Conservation (phyloP, 2,888 invertebrate genomes). For the Caenorhabditis angaria region DNA sequence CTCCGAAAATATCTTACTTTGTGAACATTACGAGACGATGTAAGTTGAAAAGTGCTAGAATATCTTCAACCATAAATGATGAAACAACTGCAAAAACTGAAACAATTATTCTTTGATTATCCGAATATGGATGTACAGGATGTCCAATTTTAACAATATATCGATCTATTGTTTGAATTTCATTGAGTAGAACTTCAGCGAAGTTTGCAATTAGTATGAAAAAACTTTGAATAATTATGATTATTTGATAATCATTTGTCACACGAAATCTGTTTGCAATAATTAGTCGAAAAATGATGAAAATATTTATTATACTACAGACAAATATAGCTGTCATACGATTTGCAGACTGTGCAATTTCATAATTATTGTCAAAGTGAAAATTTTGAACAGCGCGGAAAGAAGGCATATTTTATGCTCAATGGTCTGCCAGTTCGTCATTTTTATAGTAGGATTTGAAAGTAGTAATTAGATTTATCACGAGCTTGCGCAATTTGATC, state of each 20-base stretch:
- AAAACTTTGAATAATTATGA: conserved; percentile 15
- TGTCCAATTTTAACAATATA: conserved; percentile 23
- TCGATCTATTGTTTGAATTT: conserved; percentile 21
- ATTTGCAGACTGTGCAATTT: conserved; percentile 16
- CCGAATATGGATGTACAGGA: conserved; percentile 20
- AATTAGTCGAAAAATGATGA: conserved; percentile 7
- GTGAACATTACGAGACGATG: conserved; percentile 18
- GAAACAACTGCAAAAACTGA: background rate
- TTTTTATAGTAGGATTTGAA: background rate
- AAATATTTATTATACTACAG: conserved; percentile 13
- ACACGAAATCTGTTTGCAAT: conserved; percentile 9
- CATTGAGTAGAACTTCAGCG: conserved; percentile 17
- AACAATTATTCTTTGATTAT: conserved; percentile 10
- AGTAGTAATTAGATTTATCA: background rate
- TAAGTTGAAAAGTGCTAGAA: conserved; percentile 26
- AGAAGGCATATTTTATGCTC: no score
- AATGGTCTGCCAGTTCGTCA: background rate
- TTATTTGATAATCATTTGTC: conserved; percentile 22
- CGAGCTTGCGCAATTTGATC: background rate
- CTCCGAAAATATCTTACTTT: conserved; percentile 8
- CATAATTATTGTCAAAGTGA: conserved; percentile 3
- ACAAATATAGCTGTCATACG: conserved; percentile 2
- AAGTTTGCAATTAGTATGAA: conserved; percentile 12
- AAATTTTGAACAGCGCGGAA: background rate
- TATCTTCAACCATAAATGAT: conserved; percentile 18